Evolutionary conservation across 2,888 invertebrate genomes (phyloP), one percentile per base, ranked within the genome.

Genomic region (Drosophila vallismaia): DNA sequence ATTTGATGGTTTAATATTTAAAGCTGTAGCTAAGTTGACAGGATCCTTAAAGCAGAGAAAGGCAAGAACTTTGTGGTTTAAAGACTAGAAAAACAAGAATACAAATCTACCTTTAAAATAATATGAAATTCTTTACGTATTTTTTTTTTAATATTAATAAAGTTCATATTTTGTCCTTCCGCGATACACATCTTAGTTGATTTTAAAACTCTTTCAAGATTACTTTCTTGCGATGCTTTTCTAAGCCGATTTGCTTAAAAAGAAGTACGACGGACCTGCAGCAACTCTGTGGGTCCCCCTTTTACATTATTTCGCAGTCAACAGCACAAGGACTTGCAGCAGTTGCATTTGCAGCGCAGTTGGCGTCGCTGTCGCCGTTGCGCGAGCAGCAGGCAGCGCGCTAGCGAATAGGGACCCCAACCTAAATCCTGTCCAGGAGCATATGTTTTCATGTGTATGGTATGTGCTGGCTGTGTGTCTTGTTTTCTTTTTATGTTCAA

Each of bases 361-460:
- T 0, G 0, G 29, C 75, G 66, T 31, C 57, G 54, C 29, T 29
- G 77, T 31, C 45, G 29, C 14, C 71, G 38, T 52, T 52, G 60
- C 72, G 50, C 54, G 56, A 29, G 26, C 51, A 51, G 83, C 56
- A 55, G 55, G 33, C 51, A 55, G 83, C 62, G 57, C 55, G 42
- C 10, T 31, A 46, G 38, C 24, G 42, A 14, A 57, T 48, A 42
- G 12, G 10, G 50, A 42, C 50, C 49, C 54, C 52, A 50, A 70
- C 71, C 62, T 28, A 54, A 67, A 72, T 77, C 77, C 72, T 58
- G 73, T 67, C 33, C 72, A 74, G 64, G 44, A 75, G 77, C 75
- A 79, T 81, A 75, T 86, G 86, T 81, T 84, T 77, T 84, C 76
- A 74, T 86, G 76, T 77, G 66, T 67, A 53, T 64, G 54, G 66